Base-by-base conservation (phyloP, 2,113 vertebrate species). In the Corydoras maculifer region DNA sequence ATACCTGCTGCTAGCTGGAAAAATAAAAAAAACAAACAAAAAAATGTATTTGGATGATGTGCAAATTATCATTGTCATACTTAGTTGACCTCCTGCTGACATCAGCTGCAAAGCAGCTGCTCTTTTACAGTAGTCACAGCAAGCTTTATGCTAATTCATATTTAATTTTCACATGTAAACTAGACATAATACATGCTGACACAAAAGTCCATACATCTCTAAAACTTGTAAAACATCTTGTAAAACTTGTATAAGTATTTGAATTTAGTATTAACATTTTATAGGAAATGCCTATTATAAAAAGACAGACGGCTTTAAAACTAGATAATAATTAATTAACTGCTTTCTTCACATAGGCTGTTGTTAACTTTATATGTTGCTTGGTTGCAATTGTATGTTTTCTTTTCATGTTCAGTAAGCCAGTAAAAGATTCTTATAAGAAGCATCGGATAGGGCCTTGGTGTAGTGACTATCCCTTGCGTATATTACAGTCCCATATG, bases 401-500 rank as follows among this genome's bases (percentile, higher is more conserved):
- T 30, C 10, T 30, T 64, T 18, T 13, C 49, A 10, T 48, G 18
- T 64, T 64, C 18, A 31, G 49, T 51, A 10, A n/a, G 12, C 3
- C 1, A 43, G 35, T 43, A 31, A 35, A 10, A 31, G 74, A 63
- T 70, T 30, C 59, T 76, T 69, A 73, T 53, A 4, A 61, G 2
- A 5, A 25, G 60, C 60, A 70, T 43, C 18, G 63, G 55, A 65
- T 62, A 74, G 59, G 58, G 51, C 43, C 25, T 18, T 69, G 72
- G 68, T 11, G 48, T 31, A 53, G 50, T 9, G 4, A 11, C 29
- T 8, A 31, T 69, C 65, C 75, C 55, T 15, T 65, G 65, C 13
- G 75, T 18, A 29, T 48, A 5, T 58, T 72, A 67, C 43, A 35
- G 57, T 80, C 77, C 75, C 75, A 50, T 69, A 57, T 7, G 69